A percentile compares a stretch with the other conserved stretches of the same genome.
These are phyloP conservation scores for Ormyrus rosae DNA, from an alignment of 2,888 invertebrate species.

Conservation along the genomic window DNA sequence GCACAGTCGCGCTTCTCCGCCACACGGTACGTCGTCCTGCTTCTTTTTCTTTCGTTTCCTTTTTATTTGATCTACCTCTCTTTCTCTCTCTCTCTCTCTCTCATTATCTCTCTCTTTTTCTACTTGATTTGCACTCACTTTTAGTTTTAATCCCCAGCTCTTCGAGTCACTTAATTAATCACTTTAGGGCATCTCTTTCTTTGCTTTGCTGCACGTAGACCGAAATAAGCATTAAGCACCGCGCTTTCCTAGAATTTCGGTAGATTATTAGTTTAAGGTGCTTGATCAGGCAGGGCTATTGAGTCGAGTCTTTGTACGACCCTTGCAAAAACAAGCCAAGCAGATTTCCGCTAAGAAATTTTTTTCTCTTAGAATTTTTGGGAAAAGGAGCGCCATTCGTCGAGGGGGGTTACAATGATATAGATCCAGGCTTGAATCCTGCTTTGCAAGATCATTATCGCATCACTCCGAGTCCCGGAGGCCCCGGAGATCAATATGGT, in stretches of 20 bases:
- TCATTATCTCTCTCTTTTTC: not conserved
- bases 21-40: constrained; percentile 69
- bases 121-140: not conserved
- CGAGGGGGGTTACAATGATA: constrained; percentile 82
- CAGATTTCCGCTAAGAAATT: constrained; percentile 42
- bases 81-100: not conserved
- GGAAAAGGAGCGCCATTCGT: constrained; percentile 77
- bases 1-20: constrained; percentile 74
- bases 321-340: not conserved
- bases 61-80: constrained; percentile 24
- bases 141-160: too few relatives aligned
- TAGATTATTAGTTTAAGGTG: constrained; percentile 1
- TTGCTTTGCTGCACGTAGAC: not conserved
- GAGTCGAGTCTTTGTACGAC: constrained; percentile 22
- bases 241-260: constrained; percentile 24
- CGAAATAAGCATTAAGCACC: constrained; percentile 11
- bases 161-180: too few relatives aligned
- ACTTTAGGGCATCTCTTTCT: not conserved
- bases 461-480: constrained; percentile 82
- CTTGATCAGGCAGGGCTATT: constrained; percentile 38
- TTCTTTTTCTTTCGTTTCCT: constrained; percentile 42
- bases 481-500: constrained; percentile 80
- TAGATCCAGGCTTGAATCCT: constrained; percentile 77
- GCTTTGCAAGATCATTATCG: constrained; percentile 78
- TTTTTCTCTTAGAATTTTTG: constrained; percentile 77